A percentile compares a stretch with the other conserved stretches of the same genome.
These are phyloP conservation scores for Lydus trimaculatus DNA, from an alignment of 2,888 invertebrate genomes.

Conservation along the genomic window DNA sequence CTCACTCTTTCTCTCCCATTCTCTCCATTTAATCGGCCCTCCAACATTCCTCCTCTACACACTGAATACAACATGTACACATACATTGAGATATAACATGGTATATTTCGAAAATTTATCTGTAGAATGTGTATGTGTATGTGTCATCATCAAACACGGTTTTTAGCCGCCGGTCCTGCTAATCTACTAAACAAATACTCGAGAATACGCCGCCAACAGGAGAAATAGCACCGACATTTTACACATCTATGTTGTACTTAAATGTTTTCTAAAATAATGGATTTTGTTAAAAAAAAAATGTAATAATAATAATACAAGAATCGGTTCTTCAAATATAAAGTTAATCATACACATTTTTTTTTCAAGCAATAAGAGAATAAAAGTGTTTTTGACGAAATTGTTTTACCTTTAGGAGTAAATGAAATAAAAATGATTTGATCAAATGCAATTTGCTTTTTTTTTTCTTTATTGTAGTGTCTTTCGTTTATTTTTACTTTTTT, in stretches of 20 bases:
- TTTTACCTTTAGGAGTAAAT: neutral
- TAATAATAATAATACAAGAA: neutral
- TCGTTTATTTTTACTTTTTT: too few relatives aligned
- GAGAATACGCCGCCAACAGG: slow-evolving; percentile 27
- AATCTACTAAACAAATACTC: slow-evolving; percentile 60
- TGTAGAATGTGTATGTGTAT: slow-evolving; percentile 24
- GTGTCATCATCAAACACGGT: slow-evolving; percentile 54
- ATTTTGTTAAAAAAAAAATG: neutral
- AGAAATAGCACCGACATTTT: slow-evolving; percentile 36
- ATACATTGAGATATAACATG: neutral
- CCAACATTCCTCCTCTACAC: neutral
- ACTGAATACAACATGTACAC: neutral
- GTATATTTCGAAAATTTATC: slow-evolving; percentile 13
- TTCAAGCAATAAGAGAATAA: neutral
- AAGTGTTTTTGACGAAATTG: too few relatives aligned
- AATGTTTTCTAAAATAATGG: slow-evolving; percentile 7
- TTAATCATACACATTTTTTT: neutral
- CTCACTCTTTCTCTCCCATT: neutral
- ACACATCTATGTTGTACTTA: slow-evolving; percentile 33
- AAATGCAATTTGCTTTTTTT: neutral
- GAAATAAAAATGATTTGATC: neutral
- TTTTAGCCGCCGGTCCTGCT: slow-evolving; percentile 54
- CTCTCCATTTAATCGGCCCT: neutral
- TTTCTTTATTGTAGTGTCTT: too few relatives aligned
- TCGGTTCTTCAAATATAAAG: neutral